Percentiles rank a stretch among this genome's conserved stretches.
These are phyloP conservation scores for Eugnorisma glareosa DNA, from an alignment of 2,888 invertebrate genomes.

Conservation along the genomic window DNA sequence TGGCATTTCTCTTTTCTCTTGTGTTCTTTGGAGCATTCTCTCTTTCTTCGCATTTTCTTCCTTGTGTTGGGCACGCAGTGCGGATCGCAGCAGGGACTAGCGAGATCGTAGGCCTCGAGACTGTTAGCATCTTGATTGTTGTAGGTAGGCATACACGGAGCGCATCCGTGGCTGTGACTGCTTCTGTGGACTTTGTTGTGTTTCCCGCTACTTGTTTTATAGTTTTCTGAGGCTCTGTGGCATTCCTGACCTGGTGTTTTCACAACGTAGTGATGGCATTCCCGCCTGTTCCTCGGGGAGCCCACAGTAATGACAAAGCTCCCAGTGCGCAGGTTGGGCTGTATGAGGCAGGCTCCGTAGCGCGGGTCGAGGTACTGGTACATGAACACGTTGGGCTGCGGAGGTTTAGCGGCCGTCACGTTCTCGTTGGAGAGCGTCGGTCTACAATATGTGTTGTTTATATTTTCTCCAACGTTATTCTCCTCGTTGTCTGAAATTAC, in stretches of 20 bases:
- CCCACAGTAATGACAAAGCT: slow-evolving; percentile 94
- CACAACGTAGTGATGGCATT: slow-evolving; percentile 93
- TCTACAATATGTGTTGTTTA: slow-evolving; percentile 92
- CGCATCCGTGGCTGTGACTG: slow-evolving; percentile 91
- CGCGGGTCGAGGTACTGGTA: slow-evolving; percentile 94
- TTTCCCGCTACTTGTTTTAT: slow-evolving; percentile 80
- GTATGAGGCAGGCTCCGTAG: slow-evolving; percentile 93
- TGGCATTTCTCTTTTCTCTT: slow-evolving; percentile 91
- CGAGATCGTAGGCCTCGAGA: slow-evolving; percentile 96
- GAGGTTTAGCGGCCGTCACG: slow-evolving; percentile 89
- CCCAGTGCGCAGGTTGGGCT: slow-evolving; percentile 92
- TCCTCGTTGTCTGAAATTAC: slow-evolving; percentile 85
- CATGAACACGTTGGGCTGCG: slow-evolving; percentile 89
- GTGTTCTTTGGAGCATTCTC: slow-evolving; percentile 92
- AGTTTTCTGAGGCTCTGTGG: slow-evolving; percentile 80
- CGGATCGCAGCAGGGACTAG: slow-evolving; percentile 96
- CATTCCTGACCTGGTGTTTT: slow-evolving; percentile 82
- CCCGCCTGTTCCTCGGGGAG: slow-evolving; percentile 92
- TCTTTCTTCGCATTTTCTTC: slow-evolving; percentile 89
- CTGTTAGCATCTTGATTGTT: slow-evolving; percentile 94
- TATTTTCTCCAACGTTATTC: slow-evolving; percentile 83
- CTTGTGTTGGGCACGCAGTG: slow-evolving; percentile 94
- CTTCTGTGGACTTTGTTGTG: slow-evolving; percentile 82
- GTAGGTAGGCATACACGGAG: slow-evolving; percentile 92
- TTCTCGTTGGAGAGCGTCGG: slow-evolving; percentile 96